Evolutionary conservation across 2,797 vertebrate species (phyloP).

Genomic region (Amblyraja radiata): DNA sequence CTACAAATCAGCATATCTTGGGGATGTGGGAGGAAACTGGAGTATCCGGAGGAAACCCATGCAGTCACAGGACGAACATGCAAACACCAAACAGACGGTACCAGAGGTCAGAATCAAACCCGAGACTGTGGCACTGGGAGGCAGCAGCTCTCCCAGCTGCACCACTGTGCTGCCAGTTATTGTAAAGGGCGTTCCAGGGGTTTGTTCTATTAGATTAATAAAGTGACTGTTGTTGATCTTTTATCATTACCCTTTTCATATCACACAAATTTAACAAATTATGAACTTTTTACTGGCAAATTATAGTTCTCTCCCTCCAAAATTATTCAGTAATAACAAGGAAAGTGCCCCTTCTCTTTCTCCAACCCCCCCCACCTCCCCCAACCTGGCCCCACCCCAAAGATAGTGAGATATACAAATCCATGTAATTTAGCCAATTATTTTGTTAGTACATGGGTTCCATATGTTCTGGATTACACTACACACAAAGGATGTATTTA

Average conservation of each 20-base stretch:
- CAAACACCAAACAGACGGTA: too few relatives aligned
- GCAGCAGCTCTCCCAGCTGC: too few relatives aligned
- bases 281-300: background rate
- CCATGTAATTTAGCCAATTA: slow-evolving; percentile 6
- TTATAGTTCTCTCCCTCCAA: background rate
- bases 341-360: too few relatives aligned
- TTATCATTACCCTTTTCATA: background rate
- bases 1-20: too few relatives aligned
- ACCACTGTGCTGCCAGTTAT: background rate
- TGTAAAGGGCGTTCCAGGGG: background rate
- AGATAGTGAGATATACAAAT: background rate
- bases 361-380: too few relatives aligned
- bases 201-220: background rate
- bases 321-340: background rate
- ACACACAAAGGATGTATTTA: background rate
- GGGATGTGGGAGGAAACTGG: too few relatives aligned
- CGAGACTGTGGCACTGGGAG: too few relatives aligned
- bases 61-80: too few relatives aligned
- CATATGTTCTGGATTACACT: background rate
- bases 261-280: background rate
- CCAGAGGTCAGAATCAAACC: too few relatives aligned
- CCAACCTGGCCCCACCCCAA: background rate
- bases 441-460: background rate
- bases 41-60: too few relatives aligned
- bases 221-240: background rate